Conservation (phyloP, 1,140 invertebrate genomes). For the Mactra quadrangularis region DNA sequence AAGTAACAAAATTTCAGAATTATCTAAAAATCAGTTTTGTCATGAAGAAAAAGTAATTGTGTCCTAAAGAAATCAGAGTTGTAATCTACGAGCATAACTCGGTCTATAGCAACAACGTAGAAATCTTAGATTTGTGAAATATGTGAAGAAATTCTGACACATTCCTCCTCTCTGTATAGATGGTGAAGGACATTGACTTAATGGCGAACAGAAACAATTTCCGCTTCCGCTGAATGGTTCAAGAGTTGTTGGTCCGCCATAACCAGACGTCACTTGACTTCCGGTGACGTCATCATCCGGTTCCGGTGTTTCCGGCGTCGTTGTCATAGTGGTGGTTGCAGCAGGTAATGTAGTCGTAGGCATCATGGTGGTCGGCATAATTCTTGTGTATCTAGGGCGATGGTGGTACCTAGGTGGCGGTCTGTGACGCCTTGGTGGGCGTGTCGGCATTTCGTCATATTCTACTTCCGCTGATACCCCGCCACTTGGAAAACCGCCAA, state of each 20-base stretch:
- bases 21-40: no score
- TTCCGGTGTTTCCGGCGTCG: conserved; percentile 11
- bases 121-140: conserved; percentile 19
- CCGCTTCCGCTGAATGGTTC: conserved; percentile 1
- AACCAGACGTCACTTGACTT: not conserved
- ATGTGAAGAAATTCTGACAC: conserved; percentile 9
- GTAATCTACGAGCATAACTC: conserved; percentile 12
- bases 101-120: conserved; percentile 35
- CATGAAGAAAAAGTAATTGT: no score
- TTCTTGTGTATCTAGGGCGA: not conserved
- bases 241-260: not conserved
- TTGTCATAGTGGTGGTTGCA: not conserved
- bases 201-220: conserved; percentile 38
- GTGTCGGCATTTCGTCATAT: not conserved
- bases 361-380: not conserved
- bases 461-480: conserved; percentile 13
- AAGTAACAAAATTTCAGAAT: no score
- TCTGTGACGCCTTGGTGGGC: not conserved
- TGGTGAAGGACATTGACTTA: not conserved
- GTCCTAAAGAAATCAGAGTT: conserved; percentile 8
- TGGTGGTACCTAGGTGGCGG: not conserved
- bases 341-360: not conserved
- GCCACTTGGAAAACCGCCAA: not conserved
- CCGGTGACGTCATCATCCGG: conserved; percentile 11
- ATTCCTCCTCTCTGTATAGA: conserved; percentile 11